A percentile compares a stretch with the other conserved stretches of the same genome.
Conservation (phyloP, 2,797 vertebrate species). For the Heteromormyrus szaboi region DNA sequence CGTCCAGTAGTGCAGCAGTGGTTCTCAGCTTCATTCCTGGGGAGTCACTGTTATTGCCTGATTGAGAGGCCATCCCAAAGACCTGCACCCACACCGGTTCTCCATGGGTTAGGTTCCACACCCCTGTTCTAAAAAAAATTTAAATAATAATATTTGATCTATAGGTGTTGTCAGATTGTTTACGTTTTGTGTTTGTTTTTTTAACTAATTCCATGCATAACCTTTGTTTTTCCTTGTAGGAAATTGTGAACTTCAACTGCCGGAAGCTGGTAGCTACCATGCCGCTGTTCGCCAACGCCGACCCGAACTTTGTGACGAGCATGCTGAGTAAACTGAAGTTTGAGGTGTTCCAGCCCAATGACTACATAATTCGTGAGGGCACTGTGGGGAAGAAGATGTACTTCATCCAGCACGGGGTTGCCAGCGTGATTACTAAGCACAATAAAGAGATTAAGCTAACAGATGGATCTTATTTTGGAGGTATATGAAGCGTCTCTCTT, state of each 20-base stretch:
- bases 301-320: slow-evolving; percentile 95
- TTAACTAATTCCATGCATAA: slow-evolving; percentile 9
- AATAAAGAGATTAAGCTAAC: slow-evolving; percentile 96
- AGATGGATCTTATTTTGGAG: slow-evolving; percentile 96
- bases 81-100: background rate
- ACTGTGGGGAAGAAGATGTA: slow-evolving; percentile 99
- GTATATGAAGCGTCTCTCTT: slow-evolving; percentile 55
- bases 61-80: background rate
- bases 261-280: slow-evolving; percentile 95
- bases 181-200: background rate
- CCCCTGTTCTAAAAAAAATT: background rate
- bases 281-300: slow-evolving; percentile 94
- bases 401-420: slow-evolving; percentile 94
- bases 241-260: slow-evolving; percentile 97
- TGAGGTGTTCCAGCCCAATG: slow-evolving; percentile 94
- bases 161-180: background rate
- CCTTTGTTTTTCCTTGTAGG: slow-evolving; percentile 55
- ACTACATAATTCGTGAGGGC: slow-evolving; percentile 95
- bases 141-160: background rate
- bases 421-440: slow-evolving; percentile 93
- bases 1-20: background rate
- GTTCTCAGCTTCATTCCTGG: background rate
- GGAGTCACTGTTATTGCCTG: background rate
- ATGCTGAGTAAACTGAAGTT: slow-evolving; percentile 96
- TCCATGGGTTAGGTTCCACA: background rate